Evolutionary conservation across 2,113 vertebrate species (phyloP), one percentile per base, ranked within the genome.

Genomic region (Crypturellus undulatus): DNA sequence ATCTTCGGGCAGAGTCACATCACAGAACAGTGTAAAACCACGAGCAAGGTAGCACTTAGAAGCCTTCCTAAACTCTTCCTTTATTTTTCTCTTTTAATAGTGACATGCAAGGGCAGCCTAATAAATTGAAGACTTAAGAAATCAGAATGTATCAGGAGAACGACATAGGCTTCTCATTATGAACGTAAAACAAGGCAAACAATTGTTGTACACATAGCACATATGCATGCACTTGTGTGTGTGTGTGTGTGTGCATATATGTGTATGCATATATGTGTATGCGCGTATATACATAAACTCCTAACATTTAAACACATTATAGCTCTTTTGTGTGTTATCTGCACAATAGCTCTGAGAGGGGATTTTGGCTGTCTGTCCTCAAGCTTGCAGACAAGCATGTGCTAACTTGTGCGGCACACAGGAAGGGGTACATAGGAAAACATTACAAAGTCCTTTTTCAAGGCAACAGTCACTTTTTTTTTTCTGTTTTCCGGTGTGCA

Each of bases 131-230:
- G 51, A 7, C 36, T 90, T 22, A 72, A 69, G 43, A 62, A 13
- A 79, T 62, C 8, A 60, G 72, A 76, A 63, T 10, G 76, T 45
- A 14, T 0, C 2, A n/a, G 32, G 62, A 38, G 24, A 71, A 25
- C 21, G 36, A 9, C 13, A 36, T 13, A 86, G 6, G 6, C 63
- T 89, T 22, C 62, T 93, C 7, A 18, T 28, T 56, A 26, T 38
- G 13, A 65, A 76, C 7, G 42, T 25, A 76, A 64, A 45, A 8
- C 4, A 28, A 43, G 30, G 13, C 4, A 79, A 45, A 51, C 7
- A 36, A 6, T 38, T 68, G 4, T 59, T 25, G 21, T 19, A 19
- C 2, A 1, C 4, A 21, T 34, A 22, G 2, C 7, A 16, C 15
- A 3, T 16, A 24, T 6, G 9, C 13, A 3, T 17, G 11, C 30